Evolutionary conservation across 2,113 vertebrate genomes (phyloP), one percentile per base, ranked within the genome.

Genomic region (Nothoprocta perdicaria): DNA sequence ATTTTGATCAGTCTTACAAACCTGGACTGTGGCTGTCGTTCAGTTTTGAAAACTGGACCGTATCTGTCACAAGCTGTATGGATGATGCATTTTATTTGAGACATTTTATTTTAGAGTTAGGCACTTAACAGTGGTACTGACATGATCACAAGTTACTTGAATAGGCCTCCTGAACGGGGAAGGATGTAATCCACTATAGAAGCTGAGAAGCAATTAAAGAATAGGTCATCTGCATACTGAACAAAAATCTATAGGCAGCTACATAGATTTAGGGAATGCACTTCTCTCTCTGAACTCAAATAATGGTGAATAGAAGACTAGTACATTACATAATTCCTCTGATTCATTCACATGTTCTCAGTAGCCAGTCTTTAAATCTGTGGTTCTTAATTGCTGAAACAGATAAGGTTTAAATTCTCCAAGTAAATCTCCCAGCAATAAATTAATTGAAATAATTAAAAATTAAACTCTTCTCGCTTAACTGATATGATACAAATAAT

Each of bases 401-500:
- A 78, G 94, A 92, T 71, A 94, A 94, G 67, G 73, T 61, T 95
- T 75, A 95, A 96, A 97, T 96, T 92, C 96, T 94, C 94, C 77
- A 90, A 96, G 96, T 97, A 96, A 97, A 95, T 97, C 95, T 97
- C 95, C 92, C 92, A 96, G 97, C 97, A 96, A 96, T 97, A 96
- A 96, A 96, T 97, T 96, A 97, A 96, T 97, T 97, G 93, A 96
- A 97, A 97, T 97, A 96, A 97, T 97, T 97, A 97, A 97, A 97
- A 97, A 93, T 97, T 79, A 96, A 96, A 92, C 88, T 95, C 89
- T 95, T 77, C 91, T 95, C 96, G 43, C 55, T 97, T 97, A 97
- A 95, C 93, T 91, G 94, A 60, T 96, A 95, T 66, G 26, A 38
- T 92, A 97, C 96, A 96, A 96, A 97, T 97, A 97, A 97, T 97